phyloP scores from a whole-genome alignment of 2,797 vertebrate genomes.

The Trichosurus vulpecula region DNA sequence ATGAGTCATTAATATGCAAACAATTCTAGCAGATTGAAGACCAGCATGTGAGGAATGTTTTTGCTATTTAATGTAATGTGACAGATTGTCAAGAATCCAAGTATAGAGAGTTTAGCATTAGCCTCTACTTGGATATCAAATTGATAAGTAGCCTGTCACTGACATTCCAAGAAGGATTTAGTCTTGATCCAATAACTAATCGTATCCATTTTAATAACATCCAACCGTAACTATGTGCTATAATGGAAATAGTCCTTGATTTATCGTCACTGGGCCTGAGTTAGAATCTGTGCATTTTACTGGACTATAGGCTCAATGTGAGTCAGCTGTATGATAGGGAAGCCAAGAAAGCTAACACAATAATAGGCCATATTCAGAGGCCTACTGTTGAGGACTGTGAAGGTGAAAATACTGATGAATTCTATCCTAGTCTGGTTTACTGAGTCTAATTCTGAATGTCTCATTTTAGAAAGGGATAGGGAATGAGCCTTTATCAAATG shows the following conservation, averaged over 20 bases:
- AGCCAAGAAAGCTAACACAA: not conserved
- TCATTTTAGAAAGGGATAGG: not conserved
- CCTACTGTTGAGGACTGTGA: not conserved
- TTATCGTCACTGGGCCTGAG: not conserved
- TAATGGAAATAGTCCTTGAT: not conserved
- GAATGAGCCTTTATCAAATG: not conserved
- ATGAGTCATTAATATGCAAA: conserved; percentile 14
- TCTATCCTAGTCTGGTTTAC: not conserved
- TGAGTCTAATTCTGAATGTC: not conserved
- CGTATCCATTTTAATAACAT: not conserved
- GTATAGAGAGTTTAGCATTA: conserved; percentile 14
- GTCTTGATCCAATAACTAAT: not conserved
- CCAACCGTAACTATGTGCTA: not conserved
- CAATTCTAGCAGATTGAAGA: not conserved
- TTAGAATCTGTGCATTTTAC: not conserved
- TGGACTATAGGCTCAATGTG: not conserved
- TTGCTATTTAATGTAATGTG: conserved; percentile 10
- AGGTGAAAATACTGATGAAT: not conserved
- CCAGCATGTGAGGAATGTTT: not conserved
- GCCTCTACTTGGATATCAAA: not conserved
- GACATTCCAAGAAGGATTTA: not conserved
- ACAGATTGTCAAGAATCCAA: conserved; percentile 31
- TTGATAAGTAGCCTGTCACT: not conserved
- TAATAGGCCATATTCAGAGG: not conserved
- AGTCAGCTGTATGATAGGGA: not conserved